Evolutionary conservation across 2,113 vertebrate genomes (phyloP), one percentile per base, ranked within the genome.

Genomic region (Marmota monax): DNA sequence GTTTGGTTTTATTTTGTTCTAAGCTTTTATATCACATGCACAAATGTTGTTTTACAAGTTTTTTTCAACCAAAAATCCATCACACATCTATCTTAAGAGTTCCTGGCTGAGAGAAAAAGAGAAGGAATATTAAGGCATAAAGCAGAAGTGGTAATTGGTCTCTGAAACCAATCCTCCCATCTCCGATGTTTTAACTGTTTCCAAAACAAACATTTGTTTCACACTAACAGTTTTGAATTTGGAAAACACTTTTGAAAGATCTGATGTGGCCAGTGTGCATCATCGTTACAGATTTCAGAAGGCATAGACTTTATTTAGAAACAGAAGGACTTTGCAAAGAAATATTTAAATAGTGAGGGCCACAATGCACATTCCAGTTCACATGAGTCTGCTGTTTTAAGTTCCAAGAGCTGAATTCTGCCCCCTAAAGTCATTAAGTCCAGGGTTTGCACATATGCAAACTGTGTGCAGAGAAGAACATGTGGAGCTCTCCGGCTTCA

Each of bases 271-370:
- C 94, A 84, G 39, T 13, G 76, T 45, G 76, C 14, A 94, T 74
- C 85, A 77, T 9, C 7, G 45, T 91, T 70, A 93, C 77, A 78
- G 58, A 73, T 86, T 96, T 94, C 69, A 92, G 86, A 88, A 96
- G 85, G 48, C 76, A 97, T 2, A 45, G 63, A 29, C 95, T 98
- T 96, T 97, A 96, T 97, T 98, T 87, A 96, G 76, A 93, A 97
- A 98, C n/a, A 95, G 70, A 96, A 91, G 65, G 5, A 76, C 7
- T 96, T 97, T 78, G 88, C n/a, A 74, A 95, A 96, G 80, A 61
- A 92, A 23, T 77, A 84, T 37, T 80, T 53, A 89, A 80, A 85
- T 22, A 27, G 17, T 90, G 86, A 92, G 70, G 84, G 73, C 69
- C 78, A 96, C 90, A 58, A 1, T 56, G 88, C 12, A 45, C 70